Base-by-base conservation (phyloP, 64 coral and sea anemone genomes). In the Montipora sp. region DNA sequence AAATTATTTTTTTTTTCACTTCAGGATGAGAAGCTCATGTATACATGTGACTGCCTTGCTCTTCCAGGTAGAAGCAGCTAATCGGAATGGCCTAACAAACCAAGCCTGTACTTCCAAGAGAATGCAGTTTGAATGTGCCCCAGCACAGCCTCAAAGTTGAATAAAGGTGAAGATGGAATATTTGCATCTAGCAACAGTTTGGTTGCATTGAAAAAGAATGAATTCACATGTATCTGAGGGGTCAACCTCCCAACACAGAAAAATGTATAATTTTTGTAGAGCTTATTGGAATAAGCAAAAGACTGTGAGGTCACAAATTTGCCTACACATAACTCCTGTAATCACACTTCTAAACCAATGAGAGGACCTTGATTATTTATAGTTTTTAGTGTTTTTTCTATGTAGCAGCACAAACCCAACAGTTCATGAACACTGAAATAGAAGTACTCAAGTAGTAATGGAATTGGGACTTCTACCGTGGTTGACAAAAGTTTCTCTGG, bases 21-120 rank as follows among this genome's bases (percentile, higher is more conserved):
- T 73, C 63, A 95, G 93, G 74, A 90, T 95, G 88, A 91, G 89
- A 61, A 81, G 89, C 75, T 75, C 89, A 12, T 95, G 94, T 73
- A 82, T 92, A 66, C 94, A 95, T 83, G 78, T 95, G 11, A 95
- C 90, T 27, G 90, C 94, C 15, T 77, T 89, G 53, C 76, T 95
- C 13, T 95, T 95, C 80, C 55, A 89, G 19, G 63, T 95, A 58
- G 89, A 92, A 67, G 94, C 90, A 77, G 94, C 90, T 14, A 82
- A 88, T 50, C 70, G 89, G 48, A 92, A 18, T 69, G 89, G 94
- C 50, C 49, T 88, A 19, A 89, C 94, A 19, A 95, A 81, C 15
- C 94, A 81, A 78, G 88, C 93, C 66, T 95, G 93, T 73, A 95
- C 83, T 11, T 91, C 93, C 69, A 69, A 69, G 61, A 70, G 18